phyloP scores from a whole-genome alignment of 1,140 invertebrate species.

The Drosophila quadrilineata region DNA sequence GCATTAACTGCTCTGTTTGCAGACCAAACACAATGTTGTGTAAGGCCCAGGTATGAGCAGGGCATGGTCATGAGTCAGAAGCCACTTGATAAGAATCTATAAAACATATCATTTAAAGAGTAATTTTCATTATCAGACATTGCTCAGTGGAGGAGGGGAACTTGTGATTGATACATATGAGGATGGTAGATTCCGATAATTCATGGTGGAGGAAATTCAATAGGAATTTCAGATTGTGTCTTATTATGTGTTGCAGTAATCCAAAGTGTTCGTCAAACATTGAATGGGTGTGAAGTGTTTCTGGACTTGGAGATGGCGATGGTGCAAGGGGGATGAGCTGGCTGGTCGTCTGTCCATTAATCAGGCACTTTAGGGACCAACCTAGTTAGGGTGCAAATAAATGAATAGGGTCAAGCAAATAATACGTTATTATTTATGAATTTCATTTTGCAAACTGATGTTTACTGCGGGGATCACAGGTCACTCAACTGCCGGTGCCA shows the following conservation, averaged over 20 bases:
- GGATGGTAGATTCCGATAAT: too few relatives aligned
- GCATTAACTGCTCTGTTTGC: conserved; percentile 14
- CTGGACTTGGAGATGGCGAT: too few relatives aligned
- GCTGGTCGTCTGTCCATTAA: conserved; percentile 39
- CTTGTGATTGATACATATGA: too few relatives aligned
- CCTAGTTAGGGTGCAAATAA: conserved; percentile 29
- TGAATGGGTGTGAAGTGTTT: too few relatives aligned
- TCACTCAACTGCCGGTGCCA: conserved; percentile 54
- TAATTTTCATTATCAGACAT: conserved; percentile 1
- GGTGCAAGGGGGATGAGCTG: neutral
- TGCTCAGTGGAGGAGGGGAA: neutral
- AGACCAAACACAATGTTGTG: conserved; percentile 9
- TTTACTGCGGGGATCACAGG: conserved; percentile 24
- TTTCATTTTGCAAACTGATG: conserved; percentile 53
- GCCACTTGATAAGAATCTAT: neutral
- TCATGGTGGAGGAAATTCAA: too few relatives aligned
- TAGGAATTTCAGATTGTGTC: neutral
- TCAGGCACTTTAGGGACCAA: conserved; percentile 54
- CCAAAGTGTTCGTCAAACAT: conserved; percentile 8
- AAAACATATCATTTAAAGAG: neutral
- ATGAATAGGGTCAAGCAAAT: conserved; percentile 51
- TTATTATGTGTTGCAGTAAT: conserved; percentile 1
- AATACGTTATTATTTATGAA: conserved; percentile 71
- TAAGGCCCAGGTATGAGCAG: neutral
- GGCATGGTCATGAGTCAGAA: conserved; percentile 1